Conservation (phyloP, 2,888 invertebrate genomes). For the Hydraecia micacea region DNA sequence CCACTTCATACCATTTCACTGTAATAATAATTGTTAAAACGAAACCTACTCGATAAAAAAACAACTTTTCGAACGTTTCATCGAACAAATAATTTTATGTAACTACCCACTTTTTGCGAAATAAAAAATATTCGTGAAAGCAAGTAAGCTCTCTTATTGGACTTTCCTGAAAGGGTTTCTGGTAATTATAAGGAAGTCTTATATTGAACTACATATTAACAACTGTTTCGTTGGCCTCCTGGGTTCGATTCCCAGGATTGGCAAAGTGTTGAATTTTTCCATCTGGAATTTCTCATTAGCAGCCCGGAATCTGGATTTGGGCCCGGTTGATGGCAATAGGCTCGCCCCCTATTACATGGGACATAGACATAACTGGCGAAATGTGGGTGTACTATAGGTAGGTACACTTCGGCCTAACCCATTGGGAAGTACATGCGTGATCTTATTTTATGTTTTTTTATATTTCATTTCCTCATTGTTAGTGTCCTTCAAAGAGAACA, state of each 20-base stretch:
- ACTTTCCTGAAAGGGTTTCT: not conserved
- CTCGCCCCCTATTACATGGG: not conserved
- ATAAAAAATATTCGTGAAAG: not conserved
- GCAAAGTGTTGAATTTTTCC: not conserved
- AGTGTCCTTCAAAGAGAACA: not conserved
- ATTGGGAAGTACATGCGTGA: not conserved
- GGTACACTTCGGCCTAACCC: not conserved
- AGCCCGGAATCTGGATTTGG: not conserved
- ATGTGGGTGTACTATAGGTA: not conserved
- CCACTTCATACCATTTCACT: not conserved
- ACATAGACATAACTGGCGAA: not conserved
- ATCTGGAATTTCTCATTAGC: not conserved
- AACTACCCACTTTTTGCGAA: not conserved
- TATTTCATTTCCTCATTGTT: not conserved
- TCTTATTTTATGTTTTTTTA: not conserved
- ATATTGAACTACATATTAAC: not conserved
- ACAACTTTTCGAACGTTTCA: slow-evolving; percentile 1
- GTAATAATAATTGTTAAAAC: slow-evolving; percentile 33
- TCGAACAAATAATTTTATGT: not conserved
- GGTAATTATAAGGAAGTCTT: not conserved
- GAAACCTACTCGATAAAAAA: slow-evolving; percentile 19
- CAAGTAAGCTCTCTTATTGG: not conserved
- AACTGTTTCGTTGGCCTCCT: not conserved
- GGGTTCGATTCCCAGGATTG: not conserved
- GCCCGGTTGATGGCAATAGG: not conserved